Percentiles rank a stretch among this genome's conserved stretches.
These are phyloP conservation scores for Hemitrygon akajei DNA, from an alignment of 2,797 vertebrate genomes.

Conservation along the genomic window DNA sequence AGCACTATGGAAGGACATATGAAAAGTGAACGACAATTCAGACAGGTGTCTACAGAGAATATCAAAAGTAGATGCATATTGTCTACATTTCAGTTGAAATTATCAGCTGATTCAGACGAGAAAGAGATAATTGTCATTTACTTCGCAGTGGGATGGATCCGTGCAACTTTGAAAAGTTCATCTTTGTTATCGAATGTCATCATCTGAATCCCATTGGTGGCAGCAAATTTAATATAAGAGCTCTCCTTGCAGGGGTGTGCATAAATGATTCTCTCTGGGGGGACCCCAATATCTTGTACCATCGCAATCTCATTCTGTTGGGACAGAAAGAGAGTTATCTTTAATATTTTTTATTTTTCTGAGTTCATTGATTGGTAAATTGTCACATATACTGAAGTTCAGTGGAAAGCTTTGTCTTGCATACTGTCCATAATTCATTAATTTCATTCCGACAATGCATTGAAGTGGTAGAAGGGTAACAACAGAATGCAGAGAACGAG, in stretches of 20 bases:
- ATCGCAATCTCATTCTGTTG: conserved; percentile 48
- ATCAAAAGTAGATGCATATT: neutral
- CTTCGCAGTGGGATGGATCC: conserved; percentile 44
- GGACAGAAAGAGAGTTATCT: neutral
- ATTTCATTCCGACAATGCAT: too few relatives aligned
- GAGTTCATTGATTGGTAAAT: neutral
- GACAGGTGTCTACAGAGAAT: neutral
- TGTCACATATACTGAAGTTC: too few relatives aligned
- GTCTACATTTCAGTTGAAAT: neutral
- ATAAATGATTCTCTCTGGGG: conserved; percentile 46
- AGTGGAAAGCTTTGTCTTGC: too few relatives aligned
- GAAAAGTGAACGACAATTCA: neutral
- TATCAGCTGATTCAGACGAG: neutral
- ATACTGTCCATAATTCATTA: too few relatives aligned
- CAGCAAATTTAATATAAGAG: conserved; percentile 47
- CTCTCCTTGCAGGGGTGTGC: conserved; percentile 47
- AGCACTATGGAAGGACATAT: too few relatives aligned
- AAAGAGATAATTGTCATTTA: conserved; percentile 39
- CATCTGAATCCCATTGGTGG: conserved; percentile 40
- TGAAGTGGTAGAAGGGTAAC: too few relatives aligned
- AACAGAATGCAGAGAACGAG: too few relatives aligned
- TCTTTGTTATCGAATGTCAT: conserved; percentile 51
- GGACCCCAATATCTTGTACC: conserved; percentile 45
- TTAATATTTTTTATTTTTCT: neutral
- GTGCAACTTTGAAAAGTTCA: conserved; percentile 49